Conservation (phyloP, 2,888 invertebrate genomes). For the Liodrosophila aerea region DNA sequence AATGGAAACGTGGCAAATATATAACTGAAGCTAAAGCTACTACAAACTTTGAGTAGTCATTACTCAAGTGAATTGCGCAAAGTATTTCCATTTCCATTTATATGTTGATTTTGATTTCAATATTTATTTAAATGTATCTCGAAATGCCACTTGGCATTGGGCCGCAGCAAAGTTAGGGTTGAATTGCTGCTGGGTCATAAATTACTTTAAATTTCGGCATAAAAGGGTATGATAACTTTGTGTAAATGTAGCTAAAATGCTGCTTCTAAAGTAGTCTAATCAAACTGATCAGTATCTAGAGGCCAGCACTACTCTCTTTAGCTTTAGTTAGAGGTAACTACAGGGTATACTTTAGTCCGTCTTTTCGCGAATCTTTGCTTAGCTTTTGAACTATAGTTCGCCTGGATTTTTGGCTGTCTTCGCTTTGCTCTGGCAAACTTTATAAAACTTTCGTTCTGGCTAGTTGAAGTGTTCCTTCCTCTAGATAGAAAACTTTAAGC, state of each 20-base stretch:
- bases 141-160: constrained; percentile 11
- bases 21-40: constrained; percentile 16
- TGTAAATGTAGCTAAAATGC: too few species aligned
- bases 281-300: too few species aligned
- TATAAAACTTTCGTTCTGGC: constrained; percentile 12
- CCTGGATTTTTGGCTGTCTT: too few species aligned
- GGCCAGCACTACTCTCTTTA: too few species aligned
- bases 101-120: constrained; percentile 21
- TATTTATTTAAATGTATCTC: constrained; percentile 33
- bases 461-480: constrained; percentile 34
- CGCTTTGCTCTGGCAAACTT: constrained; percentile 4
- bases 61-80: constrained; percentile 15
- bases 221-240: too few species aligned
- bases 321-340: too few species aligned
- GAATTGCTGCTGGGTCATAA: constrained; percentile 16
- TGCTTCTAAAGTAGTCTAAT: too few species aligned
- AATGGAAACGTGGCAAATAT: neutral
- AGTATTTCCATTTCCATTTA: constrained; percentile 21
- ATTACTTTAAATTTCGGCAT: constrained; percentile 25
- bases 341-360: too few species aligned
- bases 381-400: too few species aligned
- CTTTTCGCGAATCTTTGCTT: too few species aligned
- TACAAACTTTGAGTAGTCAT: constrained; percentile 17
- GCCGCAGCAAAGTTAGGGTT: constrained; percentile 1
- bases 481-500: constrained; percentile 31